phyloP scores from a whole-genome alignment of 2,888 invertebrate species.

The Drosophila glabriapex region DNA sequence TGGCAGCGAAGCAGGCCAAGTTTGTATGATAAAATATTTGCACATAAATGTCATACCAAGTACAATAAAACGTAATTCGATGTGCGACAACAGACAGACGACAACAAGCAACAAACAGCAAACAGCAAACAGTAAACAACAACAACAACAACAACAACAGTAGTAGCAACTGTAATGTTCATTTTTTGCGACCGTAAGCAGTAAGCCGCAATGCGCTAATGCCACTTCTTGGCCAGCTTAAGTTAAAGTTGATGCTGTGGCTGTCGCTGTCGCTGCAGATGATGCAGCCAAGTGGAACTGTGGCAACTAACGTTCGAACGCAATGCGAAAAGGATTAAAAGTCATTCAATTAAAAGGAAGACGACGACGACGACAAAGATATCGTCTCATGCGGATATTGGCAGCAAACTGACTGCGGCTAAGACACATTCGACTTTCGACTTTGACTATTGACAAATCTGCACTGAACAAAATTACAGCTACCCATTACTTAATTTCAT shows the following conservation, averaged over 20 bases:
- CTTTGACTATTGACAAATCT: slow-evolving; percentile 44
- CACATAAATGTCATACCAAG: slow-evolving; percentile 80
- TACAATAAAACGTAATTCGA: slow-evolving; percentile 81
- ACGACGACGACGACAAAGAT: slow-evolving; percentile 45
- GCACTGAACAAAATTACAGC: background rate
- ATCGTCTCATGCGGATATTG: slow-evolving; percentile 43
- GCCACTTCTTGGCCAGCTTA: slow-evolving; percentile 46
- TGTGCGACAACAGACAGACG: slow-evolving; percentile 41
- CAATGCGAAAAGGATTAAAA: slow-evolving; percentile 83
- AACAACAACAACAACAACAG: slow-evolving; percentile 29
- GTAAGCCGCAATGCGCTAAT: slow-evolving; percentile 78
- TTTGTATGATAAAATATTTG: slow-evolving; percentile 79
- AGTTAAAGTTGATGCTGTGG: slow-evolving; percentile 12
- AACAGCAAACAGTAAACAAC: slow-evolving; percentile 20
- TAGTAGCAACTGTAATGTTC: slow-evolving; percentile 7
- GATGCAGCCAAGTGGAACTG: slow-evolving; percentile 60
- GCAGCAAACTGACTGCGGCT: slow-evolving; percentile 19
- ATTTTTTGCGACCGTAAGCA: slow-evolving; percentile 63
- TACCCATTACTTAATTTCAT: background rate
- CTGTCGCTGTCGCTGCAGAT: slow-evolving; percentile 27
- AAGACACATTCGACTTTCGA: slow-evolving; percentile 13
- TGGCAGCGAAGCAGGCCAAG: slow-evolving; percentile 56
- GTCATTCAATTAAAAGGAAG: slow-evolving; percentile 75
- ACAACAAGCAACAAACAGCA: slow-evolving; percentile 20
- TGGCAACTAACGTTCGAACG: slow-evolving; percentile 77